phyloP scores from a whole-genome alignment of 1,140 invertebrate genomes.

The Octopus sinensis region DNA sequence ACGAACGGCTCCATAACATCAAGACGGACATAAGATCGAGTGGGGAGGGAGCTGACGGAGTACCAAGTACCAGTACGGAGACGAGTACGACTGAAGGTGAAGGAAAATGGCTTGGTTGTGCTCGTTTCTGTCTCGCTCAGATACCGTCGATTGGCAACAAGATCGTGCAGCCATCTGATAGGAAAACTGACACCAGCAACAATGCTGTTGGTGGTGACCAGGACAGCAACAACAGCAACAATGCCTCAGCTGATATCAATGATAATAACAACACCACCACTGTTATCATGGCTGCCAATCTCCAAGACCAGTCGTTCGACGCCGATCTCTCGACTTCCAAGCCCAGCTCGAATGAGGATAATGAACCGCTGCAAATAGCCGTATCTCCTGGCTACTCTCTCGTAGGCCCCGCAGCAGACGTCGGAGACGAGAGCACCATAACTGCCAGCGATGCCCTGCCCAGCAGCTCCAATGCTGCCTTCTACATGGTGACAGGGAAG shows the following conservation, averaged over 20 bases:
- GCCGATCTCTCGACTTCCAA: not conserved
- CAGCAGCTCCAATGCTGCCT: not conserved
- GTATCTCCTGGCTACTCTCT: not conserved
- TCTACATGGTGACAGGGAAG: not conserved
- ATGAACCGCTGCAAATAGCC: not conserved
- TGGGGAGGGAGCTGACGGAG: not conserved
- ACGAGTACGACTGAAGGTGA: not conserved
- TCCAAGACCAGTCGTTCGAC: not conserved
- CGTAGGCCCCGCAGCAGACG: not conserved
- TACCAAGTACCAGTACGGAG: conserved; percentile 15
- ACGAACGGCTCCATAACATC: conserved; percentile 10
- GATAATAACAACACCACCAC: too few relatives aligned
- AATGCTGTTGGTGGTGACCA: not conserved
- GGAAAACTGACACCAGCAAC: not conserved
- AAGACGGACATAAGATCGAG: not conserved
- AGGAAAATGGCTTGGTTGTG: conserved; percentile 1
- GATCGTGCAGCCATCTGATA: not conserved
- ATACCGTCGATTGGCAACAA: conserved; percentile 4
- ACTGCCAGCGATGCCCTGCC: not conserved
- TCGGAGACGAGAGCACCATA: not conserved
- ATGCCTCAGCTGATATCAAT: not conserved
- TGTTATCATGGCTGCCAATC: too few relatives aligned
- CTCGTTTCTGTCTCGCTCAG: conserved; percentile 4
- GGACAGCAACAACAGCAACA: not conserved
- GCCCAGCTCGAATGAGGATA: not conserved